phyloP scores from a whole-genome alignment of 2,888 invertebrate species.

The Trachelus stipa region DNA sequence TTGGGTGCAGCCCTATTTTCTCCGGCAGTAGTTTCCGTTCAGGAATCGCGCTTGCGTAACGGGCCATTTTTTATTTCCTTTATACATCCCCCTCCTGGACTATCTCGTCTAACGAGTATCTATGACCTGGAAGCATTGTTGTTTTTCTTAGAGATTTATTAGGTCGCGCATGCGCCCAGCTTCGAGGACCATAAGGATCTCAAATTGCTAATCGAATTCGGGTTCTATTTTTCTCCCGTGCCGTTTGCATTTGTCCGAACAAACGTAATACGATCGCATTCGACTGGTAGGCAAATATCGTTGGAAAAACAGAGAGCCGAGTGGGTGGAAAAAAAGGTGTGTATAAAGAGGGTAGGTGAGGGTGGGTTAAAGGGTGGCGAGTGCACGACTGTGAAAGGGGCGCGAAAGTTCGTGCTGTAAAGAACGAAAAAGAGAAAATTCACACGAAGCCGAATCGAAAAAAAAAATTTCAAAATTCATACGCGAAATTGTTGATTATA shows the following conservation, averaged over 20 bases:
- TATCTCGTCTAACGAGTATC: background rate
- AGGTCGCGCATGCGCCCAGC: background rate
- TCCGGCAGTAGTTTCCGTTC: background rate
- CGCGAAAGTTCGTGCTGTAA: background rate
- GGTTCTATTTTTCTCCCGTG: background rate
- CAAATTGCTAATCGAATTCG: background rate
- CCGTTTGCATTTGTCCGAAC: background rate
- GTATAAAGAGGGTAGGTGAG: background rate
- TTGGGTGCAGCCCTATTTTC: background rate
- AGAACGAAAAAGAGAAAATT: background rate
- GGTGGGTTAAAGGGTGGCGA: background rate
- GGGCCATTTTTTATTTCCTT: background rate
- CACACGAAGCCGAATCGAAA: background rate
- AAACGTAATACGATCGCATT: background rate
- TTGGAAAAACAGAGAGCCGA: background rate
- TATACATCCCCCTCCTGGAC: background rate
- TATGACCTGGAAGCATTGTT: background rate
- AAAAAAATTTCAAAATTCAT: background rate
- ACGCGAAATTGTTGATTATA: background rate
- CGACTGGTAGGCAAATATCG: background rate
- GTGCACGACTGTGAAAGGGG: background rate
- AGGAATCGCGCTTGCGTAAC: conserved; percentile 8
- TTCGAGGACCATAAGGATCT: background rate
- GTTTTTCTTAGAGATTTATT: background rate
- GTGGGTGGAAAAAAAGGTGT: background rate